Percentiles rank a stretch among this genome's conserved stretches.
These are phyloP conservation scores for Tyrannus savana DNA, from an alignment of 2,113 vertebrate genomes.

Conservation along the genomic window DNA sequence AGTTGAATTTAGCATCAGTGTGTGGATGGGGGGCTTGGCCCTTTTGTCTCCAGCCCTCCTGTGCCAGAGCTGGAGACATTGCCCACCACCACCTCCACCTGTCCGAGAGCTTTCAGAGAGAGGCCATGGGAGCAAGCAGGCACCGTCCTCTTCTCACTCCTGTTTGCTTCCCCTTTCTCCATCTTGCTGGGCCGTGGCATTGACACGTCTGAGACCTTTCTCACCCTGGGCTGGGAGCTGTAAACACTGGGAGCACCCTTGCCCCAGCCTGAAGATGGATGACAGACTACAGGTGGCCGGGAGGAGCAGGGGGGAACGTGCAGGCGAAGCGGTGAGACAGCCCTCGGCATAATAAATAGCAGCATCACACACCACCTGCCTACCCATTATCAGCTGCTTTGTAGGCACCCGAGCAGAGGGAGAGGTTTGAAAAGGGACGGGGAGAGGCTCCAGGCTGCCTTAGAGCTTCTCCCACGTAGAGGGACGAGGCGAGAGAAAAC, in stretches of 20 bases:
- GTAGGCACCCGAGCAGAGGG: constrained; percentile 4
- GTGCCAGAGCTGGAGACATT: not conserved
- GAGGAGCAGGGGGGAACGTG: not conserved
- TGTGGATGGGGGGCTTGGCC: not conserved
- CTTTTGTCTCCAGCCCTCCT: not conserved
- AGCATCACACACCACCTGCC: constrained; percentile 47
- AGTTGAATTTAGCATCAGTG: not conserved
- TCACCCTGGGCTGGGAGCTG: not conserved
- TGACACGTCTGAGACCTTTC: not conserved
- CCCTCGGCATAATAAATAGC: constrained; percentile 21
- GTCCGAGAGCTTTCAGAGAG: not conserved
- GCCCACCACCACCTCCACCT: not conserved
- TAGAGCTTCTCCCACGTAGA: constrained; percentile 32
- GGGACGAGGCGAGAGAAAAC: not conserved
- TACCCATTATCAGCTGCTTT: constrained; percentile 54
- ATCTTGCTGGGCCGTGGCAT: not conserved
- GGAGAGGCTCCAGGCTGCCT: not conserved
- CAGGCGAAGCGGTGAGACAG: not conserved
- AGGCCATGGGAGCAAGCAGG: not conserved
- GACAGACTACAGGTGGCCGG: not conserved
- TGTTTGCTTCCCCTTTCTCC: not conserved
- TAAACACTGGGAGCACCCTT: not conserved
- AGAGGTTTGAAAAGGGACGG: constrained; percentile 15
- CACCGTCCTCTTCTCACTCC: not conserved
- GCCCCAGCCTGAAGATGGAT: not conserved